A percentile compares a stretch with the other conserved stretches of the same genome.
Evolutionary conservation across 2,888 invertebrate genomes (phyloP).

Genomic region (Dryobota labecula): DNA sequence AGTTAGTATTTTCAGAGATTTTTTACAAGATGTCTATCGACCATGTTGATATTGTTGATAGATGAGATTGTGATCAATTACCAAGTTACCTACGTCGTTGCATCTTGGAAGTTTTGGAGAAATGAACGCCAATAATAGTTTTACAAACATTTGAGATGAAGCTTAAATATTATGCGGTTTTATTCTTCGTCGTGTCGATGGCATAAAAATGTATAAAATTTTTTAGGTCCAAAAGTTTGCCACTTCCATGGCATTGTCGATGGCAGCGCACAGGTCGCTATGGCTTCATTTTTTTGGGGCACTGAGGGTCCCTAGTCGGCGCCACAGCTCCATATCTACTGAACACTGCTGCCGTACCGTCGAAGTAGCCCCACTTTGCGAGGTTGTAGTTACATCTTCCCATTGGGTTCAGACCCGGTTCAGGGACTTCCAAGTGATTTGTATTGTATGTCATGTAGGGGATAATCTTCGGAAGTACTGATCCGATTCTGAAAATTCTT

Average conservation of each 20-base stretch:
- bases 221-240: neutral
- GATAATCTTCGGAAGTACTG: too few species aligned
- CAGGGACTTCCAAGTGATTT: neutral
- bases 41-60: slow-evolving; percentile 10
- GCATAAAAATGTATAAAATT: neutral
- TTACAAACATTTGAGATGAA: neutral
- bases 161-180: neutral
- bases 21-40: slow-evolving; percentile 1
- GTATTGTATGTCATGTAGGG: too few species aligned
- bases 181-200: neutral
- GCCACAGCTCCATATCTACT: neutral
- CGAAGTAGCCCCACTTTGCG: neutral
- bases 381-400: neutral
- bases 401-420: neutral
- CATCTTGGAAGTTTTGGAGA: neutral
- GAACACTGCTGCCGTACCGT: neutral
- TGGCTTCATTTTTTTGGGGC: too few species aligned
- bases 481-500: too few species aligned
- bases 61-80: slow-evolving; percentile 26
- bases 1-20: slow-evolving; percentile 17
- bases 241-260: neutral
- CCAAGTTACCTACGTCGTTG: slow-evolving; percentile 38
- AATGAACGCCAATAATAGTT: slow-evolving; percentile 10
- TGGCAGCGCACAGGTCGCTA: neutral
- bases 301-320: neutral